Evolutionary conservation across 2,113 vertebrate species (phyloP).

Genomic region (Corynorhinus townsendii): DNA sequence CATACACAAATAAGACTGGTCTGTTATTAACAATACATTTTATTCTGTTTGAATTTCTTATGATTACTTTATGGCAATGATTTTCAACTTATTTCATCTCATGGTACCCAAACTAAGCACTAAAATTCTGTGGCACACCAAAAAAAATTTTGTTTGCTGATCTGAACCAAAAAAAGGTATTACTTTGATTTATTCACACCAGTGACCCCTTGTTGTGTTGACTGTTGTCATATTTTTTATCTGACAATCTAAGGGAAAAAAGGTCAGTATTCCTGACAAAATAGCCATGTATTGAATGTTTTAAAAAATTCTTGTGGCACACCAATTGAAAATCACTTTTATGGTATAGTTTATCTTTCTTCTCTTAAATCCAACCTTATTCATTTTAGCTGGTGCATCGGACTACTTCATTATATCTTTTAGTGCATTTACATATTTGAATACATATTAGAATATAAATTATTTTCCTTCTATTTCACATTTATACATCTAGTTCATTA

Average conservation of each 20-base stretch:
- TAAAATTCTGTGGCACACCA: neutral
- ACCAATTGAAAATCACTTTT: neutral
- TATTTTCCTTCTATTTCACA: constrained; percentile 27
- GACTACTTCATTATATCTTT: neutral
- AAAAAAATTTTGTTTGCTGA: neutral
- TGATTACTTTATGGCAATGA: neutral
- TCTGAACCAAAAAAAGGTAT: neutral
- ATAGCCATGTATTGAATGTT: neutral
- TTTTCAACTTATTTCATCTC: neutral
- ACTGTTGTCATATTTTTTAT: neutral
- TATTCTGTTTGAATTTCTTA: neutral
- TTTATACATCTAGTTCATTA: neutral
- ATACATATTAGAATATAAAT: neutral
- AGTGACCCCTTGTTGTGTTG: neutral
- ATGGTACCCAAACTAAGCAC: neutral
- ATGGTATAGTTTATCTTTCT: neutral
- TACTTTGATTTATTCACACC: neutral
- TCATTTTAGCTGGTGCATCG: neutral
- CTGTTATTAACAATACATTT: neutral
- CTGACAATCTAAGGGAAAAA: neutral
- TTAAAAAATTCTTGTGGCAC: neutral
- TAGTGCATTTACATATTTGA: neutral
- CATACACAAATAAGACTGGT: constrained; percentile 5
- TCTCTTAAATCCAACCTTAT: neutral
- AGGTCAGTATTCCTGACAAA: neutral